Conservation (phyloP, 2,888 invertebrate species). For the Fragum whitleyi region DNA sequence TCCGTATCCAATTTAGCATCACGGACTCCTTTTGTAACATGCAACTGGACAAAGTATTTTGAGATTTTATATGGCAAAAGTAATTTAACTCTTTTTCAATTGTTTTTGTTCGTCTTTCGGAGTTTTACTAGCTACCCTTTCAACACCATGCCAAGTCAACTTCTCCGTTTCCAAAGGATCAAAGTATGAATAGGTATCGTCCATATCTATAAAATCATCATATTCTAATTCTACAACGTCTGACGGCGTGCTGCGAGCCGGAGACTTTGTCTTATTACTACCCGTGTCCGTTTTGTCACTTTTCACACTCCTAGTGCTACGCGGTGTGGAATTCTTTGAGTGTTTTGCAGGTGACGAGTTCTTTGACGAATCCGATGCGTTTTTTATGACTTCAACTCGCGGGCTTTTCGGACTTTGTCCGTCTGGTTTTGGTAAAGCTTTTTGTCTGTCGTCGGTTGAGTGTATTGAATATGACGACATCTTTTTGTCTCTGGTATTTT, state of each 20-base stretch:
- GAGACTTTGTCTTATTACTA: slow-evolving; percentile 75
- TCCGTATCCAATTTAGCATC: no score
- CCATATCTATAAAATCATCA: slow-evolving; percentile 80
- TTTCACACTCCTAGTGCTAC: slow-evolving; percentile 68
- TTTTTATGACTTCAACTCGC: slow-evolving; percentile 62
- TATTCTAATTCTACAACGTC: slow-evolving; percentile 79
- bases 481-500: slow-evolving; percentile 44
- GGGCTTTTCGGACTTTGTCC: slow-evolving; percentile 80
- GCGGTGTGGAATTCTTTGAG: slow-evolving; percentile 71
- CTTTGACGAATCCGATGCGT: slow-evolving; percentile 26
- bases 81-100: no score
- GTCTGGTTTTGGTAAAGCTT: slow-evolving; percentile 78
- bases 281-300: slow-evolving; percentile 66
- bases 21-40: no score
- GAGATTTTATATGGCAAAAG: no score
- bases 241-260: slow-evolving; percentile 79
- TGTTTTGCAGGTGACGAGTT: slow-evolving; percentile 55
- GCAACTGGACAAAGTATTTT: no score
- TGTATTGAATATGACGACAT: slow-evolving; percentile 33
- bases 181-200: slow-evolving; percentile 81
- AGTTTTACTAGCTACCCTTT: slow-evolving; percentile 71
- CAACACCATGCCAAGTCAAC: slow-evolving; percentile 78
- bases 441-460: slow-evolving; percentile 72
- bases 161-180: slow-evolving; percentile 78
- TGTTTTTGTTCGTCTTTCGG: slow-evolving; percentile 17